These are phyloP conservation scores for Poeciliopsis gracilis DNA, from an alignment of 2,797 vertebrate genomes.

Conservation along the genomic window DNA sequence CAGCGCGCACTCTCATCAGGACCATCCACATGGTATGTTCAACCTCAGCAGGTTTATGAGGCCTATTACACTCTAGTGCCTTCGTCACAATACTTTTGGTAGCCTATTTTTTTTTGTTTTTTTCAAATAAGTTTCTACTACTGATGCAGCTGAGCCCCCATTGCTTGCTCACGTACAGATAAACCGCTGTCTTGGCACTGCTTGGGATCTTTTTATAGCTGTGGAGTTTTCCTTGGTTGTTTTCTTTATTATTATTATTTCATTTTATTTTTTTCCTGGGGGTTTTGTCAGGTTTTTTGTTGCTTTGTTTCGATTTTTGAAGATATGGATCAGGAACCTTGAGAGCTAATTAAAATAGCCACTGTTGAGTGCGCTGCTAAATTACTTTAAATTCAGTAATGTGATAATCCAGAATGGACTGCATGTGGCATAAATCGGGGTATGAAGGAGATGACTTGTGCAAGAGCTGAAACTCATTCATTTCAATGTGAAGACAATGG, in stretches of 20 bases:
- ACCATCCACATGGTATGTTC: constrained; percentile 59
- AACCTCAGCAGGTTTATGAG: constrained; percentile 58
- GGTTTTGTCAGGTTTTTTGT: too few species aligned
- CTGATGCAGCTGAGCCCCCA: constrained; percentile 16
- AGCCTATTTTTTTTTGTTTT: constrained; percentile 4
- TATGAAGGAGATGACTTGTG: neutral
- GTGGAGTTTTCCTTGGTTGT: neutral
- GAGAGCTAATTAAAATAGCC: constrained; percentile 10
- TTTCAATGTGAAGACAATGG: neutral
- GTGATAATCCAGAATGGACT: constrained; percentile 6
- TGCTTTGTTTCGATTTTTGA: neutral
- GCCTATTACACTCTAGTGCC: constrained; percentile 47
- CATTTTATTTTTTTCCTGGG: too few species aligned
- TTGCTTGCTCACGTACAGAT: neutral
- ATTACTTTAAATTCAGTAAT: constrained; percentile 16
- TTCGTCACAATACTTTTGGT: constrained; percentile 47
- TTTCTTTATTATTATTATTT: too few species aligned
- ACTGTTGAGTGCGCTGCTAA: constrained; percentile 5
- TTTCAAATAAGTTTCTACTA: constrained; percentile 45
- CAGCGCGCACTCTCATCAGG: constrained; percentile 75
- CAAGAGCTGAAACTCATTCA: constrained; percentile 10
- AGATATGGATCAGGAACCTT: constrained; percentile 22
- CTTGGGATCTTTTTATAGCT: neutral
- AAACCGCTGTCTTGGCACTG: neutral
- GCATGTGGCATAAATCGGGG: constrained; percentile 4